A percentile compares a stretch with the other conserved stretches of the same genome.
These are phyloP conservation scores for Lophura nycthemera DNA, from an alignment of 2,113 vertebrate species.

Conservation along the genomic window DNA sequence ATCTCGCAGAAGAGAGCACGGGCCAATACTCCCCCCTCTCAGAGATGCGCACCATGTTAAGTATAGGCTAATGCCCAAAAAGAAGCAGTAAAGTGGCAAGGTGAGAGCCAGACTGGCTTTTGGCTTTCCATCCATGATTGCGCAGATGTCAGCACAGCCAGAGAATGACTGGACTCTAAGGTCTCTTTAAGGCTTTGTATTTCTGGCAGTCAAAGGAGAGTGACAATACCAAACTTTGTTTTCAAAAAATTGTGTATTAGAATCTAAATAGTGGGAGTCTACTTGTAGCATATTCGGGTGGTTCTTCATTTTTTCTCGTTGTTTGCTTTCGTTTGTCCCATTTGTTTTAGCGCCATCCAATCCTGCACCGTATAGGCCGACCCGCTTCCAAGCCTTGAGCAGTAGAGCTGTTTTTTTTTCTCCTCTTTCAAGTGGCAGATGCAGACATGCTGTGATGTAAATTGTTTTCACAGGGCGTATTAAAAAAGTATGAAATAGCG, in stretches of 20 bases:
- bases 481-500: too few species aligned
- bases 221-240: background rate
- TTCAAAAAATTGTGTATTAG: background rate
- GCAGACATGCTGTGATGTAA: too few species aligned
- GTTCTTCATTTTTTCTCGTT: too few species aligned
- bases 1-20: background rate
- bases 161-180: background rate
- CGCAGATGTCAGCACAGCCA: fast-evolving
- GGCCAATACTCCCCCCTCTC: background rate
- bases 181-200: background rate
- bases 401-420: too few species aligned
- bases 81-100: background rate
- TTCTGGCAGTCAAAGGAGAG: background rate
- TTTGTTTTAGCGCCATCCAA: too few species aligned
- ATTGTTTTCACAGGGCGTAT: too few species aligned
- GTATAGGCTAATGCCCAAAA: background rate
- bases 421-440: too few species aligned
- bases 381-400: too few species aligned
- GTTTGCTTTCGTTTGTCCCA: too few species aligned
- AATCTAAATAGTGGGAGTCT: background rate
- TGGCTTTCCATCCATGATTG: background rate
- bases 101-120: background rate
- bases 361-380: too few species aligned
- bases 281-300: background rate
- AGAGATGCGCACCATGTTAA: background rate